Base-by-base conservation (phyloP, 2,888 invertebrate species). In the Cantharis rustica region DNA sequence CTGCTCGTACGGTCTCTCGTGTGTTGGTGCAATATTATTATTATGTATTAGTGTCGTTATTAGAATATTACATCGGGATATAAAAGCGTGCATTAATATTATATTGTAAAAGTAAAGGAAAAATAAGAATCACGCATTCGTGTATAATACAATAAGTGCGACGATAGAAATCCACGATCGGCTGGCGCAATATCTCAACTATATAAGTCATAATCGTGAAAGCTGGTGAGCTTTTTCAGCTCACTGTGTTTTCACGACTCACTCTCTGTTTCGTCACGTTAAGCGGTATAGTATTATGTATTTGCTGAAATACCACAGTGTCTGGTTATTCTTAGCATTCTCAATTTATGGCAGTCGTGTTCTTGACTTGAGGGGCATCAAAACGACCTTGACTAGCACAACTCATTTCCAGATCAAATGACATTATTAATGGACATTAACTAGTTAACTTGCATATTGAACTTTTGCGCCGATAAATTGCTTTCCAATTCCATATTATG, bases 121-220 rank as follows among this genome's bases (percentile, higher is more conserved):
- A 81, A 81, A 81, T 81, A 75, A 75, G 74, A 79, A 81, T 81
- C 81, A 80, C 80, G 80, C 81, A 77, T 80, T 81, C 80, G 80
- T 80, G 81, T 80, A 79, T 80, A 80, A n/a, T 47, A 47, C 80
- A 78, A 79, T 76, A 80, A 80, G 76, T 78, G 78, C 77, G 78
- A 74, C 79, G 80, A 77, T 79, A 81, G 78, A 75, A 78, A 72
- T 77, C 74, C 79, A 78, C 72, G 77, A 77, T 66, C 73, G 68
- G 77, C 68, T 79, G 72, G 79, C 75, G 75, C 79, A 79, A 79
- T 79, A 75, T 75, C 75, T 27, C 75, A 75, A 75, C 79, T 75
- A 75, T 77, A 76, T 79, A 79, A 79, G 79, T 79, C 79, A 79
- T 77, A 79, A 77, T 77, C 79, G 79, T 79, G 79, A 79, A 79